These are phyloP conservation scores for Plutella xylostella DNA, from an alignment of 2,888 invertebrate species.

Conservation along the genomic window DNA sequence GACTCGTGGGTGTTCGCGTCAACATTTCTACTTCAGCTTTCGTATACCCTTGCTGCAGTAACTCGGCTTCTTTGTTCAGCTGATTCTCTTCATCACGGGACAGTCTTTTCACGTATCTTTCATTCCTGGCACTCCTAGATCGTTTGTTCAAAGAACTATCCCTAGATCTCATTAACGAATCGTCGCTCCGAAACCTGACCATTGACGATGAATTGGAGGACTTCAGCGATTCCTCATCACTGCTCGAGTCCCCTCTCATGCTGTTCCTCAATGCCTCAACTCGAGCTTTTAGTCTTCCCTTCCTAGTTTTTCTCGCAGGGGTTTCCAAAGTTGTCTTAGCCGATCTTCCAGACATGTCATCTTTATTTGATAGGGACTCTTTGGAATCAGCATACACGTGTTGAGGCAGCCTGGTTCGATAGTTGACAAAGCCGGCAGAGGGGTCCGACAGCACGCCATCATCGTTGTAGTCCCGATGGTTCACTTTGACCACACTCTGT, in stretches of 20 bases:
- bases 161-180: constrained; percentile 72
- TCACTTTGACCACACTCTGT: constrained; percentile 56
- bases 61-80: constrained; percentile 65
- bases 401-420: constrained; percentile 42
- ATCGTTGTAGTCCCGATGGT: constrained; percentile 46
- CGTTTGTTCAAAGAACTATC: constrained; percentile 72
- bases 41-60: constrained; percentile 60
- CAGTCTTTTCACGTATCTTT: constrained; percentile 81
- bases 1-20: constrained; percentile 64
- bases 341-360: constrained; percentile 45
- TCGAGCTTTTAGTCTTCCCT: constrained; percentile 73
- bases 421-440: constrained; percentile 60
- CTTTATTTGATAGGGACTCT: constrained; percentile 48
- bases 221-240: constrained; percentile 77
- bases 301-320: constrained; percentile 63
- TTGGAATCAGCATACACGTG: constrained; percentile 45
- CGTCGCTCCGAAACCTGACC: constrained; percentile 76
- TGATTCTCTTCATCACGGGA: constrained; percentile 77
- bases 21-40: constrained; percentile 66
- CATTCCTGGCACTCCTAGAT: constrained; percentile 81
- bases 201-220: constrained; percentile 75
- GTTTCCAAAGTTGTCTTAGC: constrained; percentile 63
- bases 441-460: constrained; percentile 72
- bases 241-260: constrained; percentile 74
- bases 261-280: constrained; percentile 75